Base-by-base conservation (phyloP, 1,140 invertebrate genomes). In the Grapholita molesta region DNA sequence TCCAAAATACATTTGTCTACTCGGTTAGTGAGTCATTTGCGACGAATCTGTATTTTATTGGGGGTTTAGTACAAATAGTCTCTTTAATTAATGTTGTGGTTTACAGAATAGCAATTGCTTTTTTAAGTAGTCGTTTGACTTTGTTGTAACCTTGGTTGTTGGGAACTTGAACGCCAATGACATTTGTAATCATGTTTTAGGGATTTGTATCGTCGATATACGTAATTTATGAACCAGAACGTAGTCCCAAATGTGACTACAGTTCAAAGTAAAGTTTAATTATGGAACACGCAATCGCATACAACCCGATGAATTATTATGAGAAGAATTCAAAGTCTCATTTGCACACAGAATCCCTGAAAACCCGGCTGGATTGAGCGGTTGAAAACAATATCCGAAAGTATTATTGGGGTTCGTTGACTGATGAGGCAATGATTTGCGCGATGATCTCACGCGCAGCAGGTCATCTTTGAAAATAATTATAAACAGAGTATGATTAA, bases 1-100 rank as follows among this genome's bases (percentile, higher is more conserved):
- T 38, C 65, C 61, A 38, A 69, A 74, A 76, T 77, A 76, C 77
- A 74, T 77, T 73, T 74, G 70, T 67, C 70, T 72, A 61, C 72
- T 70, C 11, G 70, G 67, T 64, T 65, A 8, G 65, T 77, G 73
- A 75, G 33, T 79, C 73, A 79, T 74, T 55, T 71, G 67, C 71
- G 42, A 48, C 18, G 42, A 38, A 48, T 48, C 9, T 48, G 18
- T 48, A 48, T 21, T 48, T 48, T 48, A 48, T 48, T 21, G 7
- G 5, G 18, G 42, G 18, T 21, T 48, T 48, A 48, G 42, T 48
- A 48, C 8, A 21, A 48, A 73, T 69, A 73, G 55, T 64, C 25
- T 48, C 15, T 38, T 67, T 61, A 28, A 61, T 66, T 64, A 79
- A 76, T 76, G 76, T 30, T 24, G 11, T 33, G 38, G 38, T 15